phyloP scores from a whole-genome alignment of 1,140 invertebrate genomes.

The Calosoma granatense region DNA sequence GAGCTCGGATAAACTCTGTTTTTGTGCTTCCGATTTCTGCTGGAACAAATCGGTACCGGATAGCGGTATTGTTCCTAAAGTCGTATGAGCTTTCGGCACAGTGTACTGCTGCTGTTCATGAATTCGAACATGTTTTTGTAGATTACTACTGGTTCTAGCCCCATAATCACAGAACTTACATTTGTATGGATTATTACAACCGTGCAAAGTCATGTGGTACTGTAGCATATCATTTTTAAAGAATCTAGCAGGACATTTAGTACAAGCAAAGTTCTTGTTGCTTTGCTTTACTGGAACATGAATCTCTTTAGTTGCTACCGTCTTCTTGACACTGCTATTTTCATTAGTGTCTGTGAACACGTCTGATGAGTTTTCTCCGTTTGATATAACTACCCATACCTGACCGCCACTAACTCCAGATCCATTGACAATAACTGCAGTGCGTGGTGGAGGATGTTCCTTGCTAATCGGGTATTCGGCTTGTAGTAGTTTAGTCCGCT shows the following conservation, averaged over 20 bases:
- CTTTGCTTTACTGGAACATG: not conserved
- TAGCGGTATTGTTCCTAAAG: slow-evolving; percentile 36
- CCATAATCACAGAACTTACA: slow-evolving; percentile 79
- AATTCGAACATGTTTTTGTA: slow-evolving; percentile 62
- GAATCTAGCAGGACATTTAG: slow-evolving; percentile 58
- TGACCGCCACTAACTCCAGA: slow-evolving; percentile 26
- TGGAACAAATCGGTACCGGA: slow-evolving; percentile 52
- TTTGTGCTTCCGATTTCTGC: slow-evolving; percentile 47
- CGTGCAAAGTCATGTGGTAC: slow-evolving; percentile 62
- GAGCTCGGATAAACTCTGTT: slow-evolving; percentile 15
- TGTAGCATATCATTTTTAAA: slow-evolving; percentile 57
- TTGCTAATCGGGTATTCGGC: slow-evolving; percentile 52
- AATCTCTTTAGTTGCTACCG: slow-evolving; percentile 13
- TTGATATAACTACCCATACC: slow-evolving; percentile 33
- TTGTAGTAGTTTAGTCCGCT: slow-evolving; percentile 60
- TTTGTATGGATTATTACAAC: slow-evolving; percentile 54
- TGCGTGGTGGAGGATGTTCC: slow-evolving; percentile 48
- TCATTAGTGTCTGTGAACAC: not conserved
- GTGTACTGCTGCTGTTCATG: slow-evolving; percentile 34
- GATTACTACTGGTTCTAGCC: slow-evolving; percentile 63
- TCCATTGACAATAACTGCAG: slow-evolving; percentile 39
- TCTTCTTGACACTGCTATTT: no score
- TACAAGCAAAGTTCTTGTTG: slow-evolving; percentile 33
- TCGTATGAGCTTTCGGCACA: not conserved
- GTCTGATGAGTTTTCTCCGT: slow-evolving; percentile 26